A percentile compares a stretch with the other conserved stretches of the same genome.
Conservation (phyloP, 2,797 vertebrate genomes). For the Anabacerthia variegaticeps region DNA sequence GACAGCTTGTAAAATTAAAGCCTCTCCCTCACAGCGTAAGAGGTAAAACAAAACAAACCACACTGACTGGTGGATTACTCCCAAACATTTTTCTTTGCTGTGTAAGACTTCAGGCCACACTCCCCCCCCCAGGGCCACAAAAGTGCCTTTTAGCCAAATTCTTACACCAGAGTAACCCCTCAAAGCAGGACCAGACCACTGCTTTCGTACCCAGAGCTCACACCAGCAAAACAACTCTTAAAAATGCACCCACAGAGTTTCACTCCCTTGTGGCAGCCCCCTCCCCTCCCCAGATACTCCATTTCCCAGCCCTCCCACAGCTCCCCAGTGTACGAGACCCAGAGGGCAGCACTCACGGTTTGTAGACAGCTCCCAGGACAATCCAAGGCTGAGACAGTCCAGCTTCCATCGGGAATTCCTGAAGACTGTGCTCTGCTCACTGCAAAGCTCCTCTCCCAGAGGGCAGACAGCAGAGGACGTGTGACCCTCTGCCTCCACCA, state of each 20-base stretch:
- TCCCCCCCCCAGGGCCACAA: too few species aligned
- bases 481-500: rapidly evolving
- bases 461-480: rapidly evolving
- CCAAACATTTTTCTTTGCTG: not conserved
- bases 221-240: not conserved
- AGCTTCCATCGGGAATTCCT: not conserved
- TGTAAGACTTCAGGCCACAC: too few species aligned
- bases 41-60: not conserved
- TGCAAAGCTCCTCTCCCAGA: not conserved
- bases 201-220: not conserved
- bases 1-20: not conserved
- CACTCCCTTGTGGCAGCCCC: not conserved
- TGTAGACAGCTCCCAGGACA: not conserved
- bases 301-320: not conserved
- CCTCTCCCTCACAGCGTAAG: not conserved
- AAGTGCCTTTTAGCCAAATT: not conserved
- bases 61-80: too few species aligned
- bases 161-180: not conserved
- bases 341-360: not conserved
- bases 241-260: not conserved
- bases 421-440: not conserved
- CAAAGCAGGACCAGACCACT: too few species aligned
- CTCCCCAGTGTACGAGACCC: too few species aligned
- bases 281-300: rapidly evolving
- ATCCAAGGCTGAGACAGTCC: not conserved